Conservation (phyloP, 2,113 vertebrate species). For the Chitala chitala region DNA sequence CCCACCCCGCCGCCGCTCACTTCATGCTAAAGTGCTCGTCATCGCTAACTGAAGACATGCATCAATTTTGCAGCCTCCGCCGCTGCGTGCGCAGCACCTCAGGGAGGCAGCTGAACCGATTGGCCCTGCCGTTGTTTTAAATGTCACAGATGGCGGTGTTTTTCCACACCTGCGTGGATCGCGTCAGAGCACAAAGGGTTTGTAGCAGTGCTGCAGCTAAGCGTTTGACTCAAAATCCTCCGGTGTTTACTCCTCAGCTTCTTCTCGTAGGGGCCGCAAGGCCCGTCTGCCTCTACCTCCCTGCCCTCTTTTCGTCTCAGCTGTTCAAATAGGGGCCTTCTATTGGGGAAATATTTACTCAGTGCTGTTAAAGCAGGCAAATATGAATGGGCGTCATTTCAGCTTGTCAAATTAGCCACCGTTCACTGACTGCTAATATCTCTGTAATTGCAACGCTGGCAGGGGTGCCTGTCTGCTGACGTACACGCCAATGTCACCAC, state of each 20-base stretch:
- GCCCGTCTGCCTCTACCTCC: background rate
- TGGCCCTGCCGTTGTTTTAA: background rate
- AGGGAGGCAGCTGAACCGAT: background rate
- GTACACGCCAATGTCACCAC: background rate
- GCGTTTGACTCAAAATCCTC: background rate
- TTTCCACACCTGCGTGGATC: background rate
- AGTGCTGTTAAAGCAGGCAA: constrained; percentile 73
- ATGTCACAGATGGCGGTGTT: background rate
- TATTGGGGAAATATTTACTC: constrained; percentile 81
- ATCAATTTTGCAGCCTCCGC: background rate
- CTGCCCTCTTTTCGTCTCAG: constrained; percentile 49
- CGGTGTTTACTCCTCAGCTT: background rate
- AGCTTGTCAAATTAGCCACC: constrained; percentile 79
- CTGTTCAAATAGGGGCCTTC: constrained; percentile 72
- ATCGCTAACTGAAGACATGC: background rate
- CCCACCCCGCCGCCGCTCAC: too few relatives aligned
- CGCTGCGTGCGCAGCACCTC: background rate
- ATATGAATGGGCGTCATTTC: constrained; percentile 76
- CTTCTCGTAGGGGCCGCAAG: background rate
- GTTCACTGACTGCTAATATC: constrained; percentile 75
- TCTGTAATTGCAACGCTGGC: constrained; percentile 79
- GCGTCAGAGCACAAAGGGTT: too few relatives aligned
- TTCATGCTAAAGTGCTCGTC: background rate
- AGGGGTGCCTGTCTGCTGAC: constrained; percentile 31
- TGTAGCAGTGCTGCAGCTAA: background rate